Percentiles rank a stretch among this genome's conserved stretches.
Conservation (phyloP, 2,797 vertebrate genomes). For the Mus caroli region DNA sequence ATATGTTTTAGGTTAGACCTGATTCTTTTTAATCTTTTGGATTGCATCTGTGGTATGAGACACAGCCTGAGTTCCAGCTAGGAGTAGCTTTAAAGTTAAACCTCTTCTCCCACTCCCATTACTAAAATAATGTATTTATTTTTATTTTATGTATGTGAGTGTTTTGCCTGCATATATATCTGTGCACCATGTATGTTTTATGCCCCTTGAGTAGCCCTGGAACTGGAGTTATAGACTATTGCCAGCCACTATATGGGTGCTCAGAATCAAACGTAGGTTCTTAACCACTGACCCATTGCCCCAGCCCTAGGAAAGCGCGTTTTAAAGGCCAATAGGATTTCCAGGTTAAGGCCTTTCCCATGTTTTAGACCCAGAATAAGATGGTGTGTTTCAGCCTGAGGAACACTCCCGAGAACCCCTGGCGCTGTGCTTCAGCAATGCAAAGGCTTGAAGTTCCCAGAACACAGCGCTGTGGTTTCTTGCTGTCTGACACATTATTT, state of each 20-base stretch:
- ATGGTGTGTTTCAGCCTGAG: neutral
- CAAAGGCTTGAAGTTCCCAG: neutral
- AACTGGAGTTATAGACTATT: neutral
- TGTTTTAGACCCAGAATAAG: neutral
- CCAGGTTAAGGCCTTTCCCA: neutral
- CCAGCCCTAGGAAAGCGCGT: neutral
- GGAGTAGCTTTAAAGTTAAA: neutral
- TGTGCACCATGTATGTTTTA: neutral
- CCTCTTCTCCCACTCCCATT: neutral
- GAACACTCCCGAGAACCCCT: neutral
- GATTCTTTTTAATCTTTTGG: constrained; percentile 17
- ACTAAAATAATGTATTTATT: neutral
- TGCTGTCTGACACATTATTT: constrained; percentile 20
- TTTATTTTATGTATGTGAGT: neutral
- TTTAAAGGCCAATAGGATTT: neutral
- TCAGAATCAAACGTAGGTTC: neutral
- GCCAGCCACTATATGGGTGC: neutral
- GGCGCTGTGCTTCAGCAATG: neutral
- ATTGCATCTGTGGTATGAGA: neutral
- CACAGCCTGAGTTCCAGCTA: neutral
- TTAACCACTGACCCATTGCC: neutral
- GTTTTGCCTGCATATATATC: neutral
- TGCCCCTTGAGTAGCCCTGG: neutral
- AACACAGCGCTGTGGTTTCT: neutral
- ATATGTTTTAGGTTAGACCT: neutral